Conservation (phyloP, 2,888 invertebrate species). For the Prosapia bicincta region DNA sequence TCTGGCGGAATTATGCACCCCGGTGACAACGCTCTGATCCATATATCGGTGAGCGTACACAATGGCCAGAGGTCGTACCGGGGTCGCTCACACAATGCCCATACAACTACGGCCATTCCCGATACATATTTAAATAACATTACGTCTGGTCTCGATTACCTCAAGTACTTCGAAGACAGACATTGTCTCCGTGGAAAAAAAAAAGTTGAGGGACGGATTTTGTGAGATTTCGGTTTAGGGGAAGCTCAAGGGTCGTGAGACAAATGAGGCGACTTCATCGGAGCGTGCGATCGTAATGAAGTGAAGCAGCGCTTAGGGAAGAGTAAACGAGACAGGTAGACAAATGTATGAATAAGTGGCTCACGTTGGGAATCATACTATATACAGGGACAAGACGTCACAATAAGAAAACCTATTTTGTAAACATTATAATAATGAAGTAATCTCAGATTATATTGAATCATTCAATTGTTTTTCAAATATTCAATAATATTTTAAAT, state of each 20-base stretch:
- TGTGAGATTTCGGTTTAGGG: background rate
- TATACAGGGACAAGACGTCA: too few species aligned
- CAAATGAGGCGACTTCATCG: background rate
- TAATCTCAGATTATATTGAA: too few species aligned
- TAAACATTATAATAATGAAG: too few species aligned
- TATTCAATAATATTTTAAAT: too few species aligned
- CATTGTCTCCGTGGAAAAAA: too few species aligned
- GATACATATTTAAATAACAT: background rate
- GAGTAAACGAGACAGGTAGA: too few species aligned
- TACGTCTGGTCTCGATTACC: background rate
- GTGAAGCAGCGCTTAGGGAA: too few species aligned
- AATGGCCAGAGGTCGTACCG: background rate
- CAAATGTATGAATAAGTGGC: too few species aligned
- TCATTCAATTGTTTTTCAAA: too few species aligned
- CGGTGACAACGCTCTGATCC: background rate
- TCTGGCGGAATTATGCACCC: background rate
- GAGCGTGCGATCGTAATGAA: background rate
- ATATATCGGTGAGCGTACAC: background rate
- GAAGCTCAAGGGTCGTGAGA: background rate
- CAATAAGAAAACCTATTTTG: too few species aligned
- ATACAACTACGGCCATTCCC: background rate
- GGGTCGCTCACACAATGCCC: background rate
- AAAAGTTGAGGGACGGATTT: background rate
- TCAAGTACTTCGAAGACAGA: background rate
- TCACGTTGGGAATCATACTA: too few species aligned